Evolutionary conservation across 2,888 invertebrate genomes (phyloP).

Genomic region (Epinotia nisella): DNA sequence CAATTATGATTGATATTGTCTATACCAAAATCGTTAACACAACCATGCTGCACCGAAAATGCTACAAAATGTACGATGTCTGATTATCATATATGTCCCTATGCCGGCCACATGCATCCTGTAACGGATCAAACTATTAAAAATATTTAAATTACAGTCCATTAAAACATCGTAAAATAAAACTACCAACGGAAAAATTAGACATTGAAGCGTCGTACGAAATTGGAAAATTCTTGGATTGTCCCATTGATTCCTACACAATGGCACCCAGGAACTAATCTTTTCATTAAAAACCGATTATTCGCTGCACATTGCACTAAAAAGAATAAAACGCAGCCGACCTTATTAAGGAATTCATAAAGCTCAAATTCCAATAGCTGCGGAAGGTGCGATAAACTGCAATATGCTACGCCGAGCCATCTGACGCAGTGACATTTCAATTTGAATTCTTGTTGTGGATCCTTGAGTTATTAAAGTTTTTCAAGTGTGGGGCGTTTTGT

Average conservation of each 20-base stretch:
- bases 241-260: slow-evolving; percentile 72
- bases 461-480: slow-evolving; percentile 46
- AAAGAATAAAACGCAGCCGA: slow-evolving; percentile 69
- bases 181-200: slow-evolving; percentile 24
- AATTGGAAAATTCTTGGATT: slow-evolving; percentile 81
- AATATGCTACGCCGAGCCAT: slow-evolving; percentile 68
- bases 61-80: too few relatives aligned
- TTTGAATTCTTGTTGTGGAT: slow-evolving; percentile 77
- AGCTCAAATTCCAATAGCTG: slow-evolving; percentile 50
- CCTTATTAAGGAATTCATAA: slow-evolving; percentile 53
- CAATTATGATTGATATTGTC: too few relatives aligned
- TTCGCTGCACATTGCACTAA: slow-evolving; percentile 81
- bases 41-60: too few relatives aligned
- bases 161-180: slow-evolving; percentile 1
- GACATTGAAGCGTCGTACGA: slow-evolving; percentile 52
- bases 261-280: slow-evolving; percentile 76
- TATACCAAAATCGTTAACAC: too few relatives aligned
- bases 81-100: too few relatives aligned
- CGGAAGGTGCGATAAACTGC: slow-evolving; percentile 55
- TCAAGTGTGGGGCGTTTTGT: slow-evolving; percentile 26
- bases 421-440: slow-evolving; percentile 80
- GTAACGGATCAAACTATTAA: too few relatives aligned
- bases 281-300: slow-evolving; percentile 85
- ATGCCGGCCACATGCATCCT: too few relatives aligned
- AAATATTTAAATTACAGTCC: too few relatives aligned